Conservation (phyloP, 1,140 invertebrate species). For the Spodoptera litura region DNA sequence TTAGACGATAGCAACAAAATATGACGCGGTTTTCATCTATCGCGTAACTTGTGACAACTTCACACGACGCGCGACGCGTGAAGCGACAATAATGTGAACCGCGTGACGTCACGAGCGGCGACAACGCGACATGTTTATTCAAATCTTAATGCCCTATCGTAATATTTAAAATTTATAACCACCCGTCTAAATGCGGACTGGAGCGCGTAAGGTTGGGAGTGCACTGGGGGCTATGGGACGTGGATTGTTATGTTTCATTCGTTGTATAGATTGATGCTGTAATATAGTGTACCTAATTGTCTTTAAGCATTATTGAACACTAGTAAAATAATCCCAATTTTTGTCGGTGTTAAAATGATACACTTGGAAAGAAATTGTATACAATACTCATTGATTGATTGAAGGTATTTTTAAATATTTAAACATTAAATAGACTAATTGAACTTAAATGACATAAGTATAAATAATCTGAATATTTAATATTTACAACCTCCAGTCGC, state of each 20-base stretch:
- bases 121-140: constrained; percentile 73
- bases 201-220: constrained; percentile 1
- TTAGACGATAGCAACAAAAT: not conserved
- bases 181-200: constrained; percentile 53
- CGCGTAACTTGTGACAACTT: constrained; percentile 36
- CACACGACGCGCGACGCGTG: constrained; percentile 58
- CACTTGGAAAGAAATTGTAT: too few species aligned
- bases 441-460: too few species aligned
- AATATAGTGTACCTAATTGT: not conserved
- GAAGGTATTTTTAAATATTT: too few species aligned
- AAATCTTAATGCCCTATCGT: constrained; percentile 72
- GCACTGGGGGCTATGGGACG: constrained; percentile 1
- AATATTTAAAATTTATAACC: constrained; percentile 72
- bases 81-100: constrained; percentile 51
- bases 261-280: not conserved
- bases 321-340: too few species aligned
- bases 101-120: constrained; percentile 43
- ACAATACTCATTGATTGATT: too few species aligned
- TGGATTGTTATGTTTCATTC: not conserved
- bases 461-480: too few species aligned
- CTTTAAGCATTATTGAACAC: too few species aligned
- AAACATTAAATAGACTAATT: too few species aligned
- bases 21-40: constrained; percentile 9
- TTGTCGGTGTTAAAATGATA: too few species aligned
- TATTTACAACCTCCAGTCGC: too few species aligned